A percentile compares a stretch with the other conserved stretches of the same genome.
Conservation (phyloP, 2,888 invertebrate species). For the Acleris sparsana region DNA sequence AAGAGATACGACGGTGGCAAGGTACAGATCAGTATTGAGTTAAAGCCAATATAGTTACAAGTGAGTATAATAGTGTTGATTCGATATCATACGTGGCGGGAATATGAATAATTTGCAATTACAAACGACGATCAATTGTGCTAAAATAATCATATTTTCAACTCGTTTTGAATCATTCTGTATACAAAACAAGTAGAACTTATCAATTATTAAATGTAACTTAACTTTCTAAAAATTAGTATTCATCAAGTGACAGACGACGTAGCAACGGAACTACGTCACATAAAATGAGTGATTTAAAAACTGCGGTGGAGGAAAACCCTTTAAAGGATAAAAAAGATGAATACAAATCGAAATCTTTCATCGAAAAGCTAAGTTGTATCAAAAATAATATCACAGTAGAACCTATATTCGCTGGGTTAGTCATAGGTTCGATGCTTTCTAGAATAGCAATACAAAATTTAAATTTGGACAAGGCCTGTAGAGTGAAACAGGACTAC, state of each 20-base stretch:
- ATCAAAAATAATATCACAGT: slow-evolving; percentile 83
- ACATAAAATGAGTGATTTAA: slow-evolving; percentile 22
- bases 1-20: slow-evolving; percentile 12
- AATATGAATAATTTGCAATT: neutral
- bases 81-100: neutral
- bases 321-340: slow-evolving; percentile 54
- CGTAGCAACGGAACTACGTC: slow-evolving; percentile 1
- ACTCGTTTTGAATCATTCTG: slow-evolving; percentile 19
- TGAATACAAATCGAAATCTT: slow-evolving; percentile 65
- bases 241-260: slow-evolving; percentile 3
- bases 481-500: slow-evolving; percentile 62
- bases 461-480: slow-evolving; percentile 73
- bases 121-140: too few relatives aligned
- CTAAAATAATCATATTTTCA: neutral
- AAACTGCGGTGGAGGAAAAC: slow-evolving; percentile 53
- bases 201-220: slow-evolving; percentile 13
- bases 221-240: slow-evolving; percentile 9
- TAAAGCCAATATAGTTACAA: neutral
- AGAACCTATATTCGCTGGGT: slow-evolving; percentile 88
- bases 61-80: neutral
- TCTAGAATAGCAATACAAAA: slow-evolving; percentile 86
- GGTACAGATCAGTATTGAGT: slow-evolving; percentile 10
- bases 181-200: slow-evolving; percentile 15
- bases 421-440: slow-evolving; percentile 85
- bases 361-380: slow-evolving; percentile 76